phyloP scores from a whole-genome alignment of 1,140 invertebrate species.

The Maniola jurtina region DNA sequence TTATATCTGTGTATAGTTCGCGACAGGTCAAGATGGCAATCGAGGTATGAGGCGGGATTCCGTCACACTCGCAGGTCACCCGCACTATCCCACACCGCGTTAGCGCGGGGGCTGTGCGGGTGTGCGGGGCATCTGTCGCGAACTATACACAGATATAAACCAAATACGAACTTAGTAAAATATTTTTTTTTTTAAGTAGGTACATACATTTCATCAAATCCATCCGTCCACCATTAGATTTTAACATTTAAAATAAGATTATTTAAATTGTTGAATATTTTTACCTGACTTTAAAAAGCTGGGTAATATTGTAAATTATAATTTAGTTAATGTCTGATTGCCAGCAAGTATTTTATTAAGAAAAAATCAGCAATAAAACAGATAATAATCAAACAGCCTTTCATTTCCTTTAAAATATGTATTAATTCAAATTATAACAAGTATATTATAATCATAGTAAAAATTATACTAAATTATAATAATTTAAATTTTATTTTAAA shows the following conservation, averaged over 20 bases:
- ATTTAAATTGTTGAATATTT: conserved; percentile 25
- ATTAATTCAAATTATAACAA: too few relatives aligned
- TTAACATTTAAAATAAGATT: conserved; percentile 20
- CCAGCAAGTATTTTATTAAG: conserved; percentile 16
- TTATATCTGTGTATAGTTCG: neutral
- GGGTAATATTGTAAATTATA: conserved; percentile 26
- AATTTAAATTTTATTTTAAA: neutral
- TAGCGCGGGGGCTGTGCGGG: too few relatives aligned
- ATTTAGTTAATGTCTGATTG: conserved; percentile 25
- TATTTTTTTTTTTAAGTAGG: too few relatives aligned
- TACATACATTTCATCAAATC: neutral
- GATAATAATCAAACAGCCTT: conserved; percentile 31
- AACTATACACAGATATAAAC: neutral
- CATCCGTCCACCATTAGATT: conserved; percentile 27
- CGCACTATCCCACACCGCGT: too few relatives aligned
- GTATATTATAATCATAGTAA: too few relatives aligned
- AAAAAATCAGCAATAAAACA: conserved; percentile 11
- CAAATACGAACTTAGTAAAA: too few relatives aligned
- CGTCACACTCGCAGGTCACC: too few relatives aligned
- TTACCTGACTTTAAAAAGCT: conserved; percentile 7
- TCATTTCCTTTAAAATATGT: conserved; percentile 26
- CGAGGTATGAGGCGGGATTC: too few relatives aligned
- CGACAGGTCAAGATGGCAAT: too few relatives aligned
- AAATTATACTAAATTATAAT: neutral
- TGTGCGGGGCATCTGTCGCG: too few relatives aligned